phyloP scores from a whole-genome alignment of 2,888 invertebrate genomes.

The Sesia bembeciformis region DNA sequence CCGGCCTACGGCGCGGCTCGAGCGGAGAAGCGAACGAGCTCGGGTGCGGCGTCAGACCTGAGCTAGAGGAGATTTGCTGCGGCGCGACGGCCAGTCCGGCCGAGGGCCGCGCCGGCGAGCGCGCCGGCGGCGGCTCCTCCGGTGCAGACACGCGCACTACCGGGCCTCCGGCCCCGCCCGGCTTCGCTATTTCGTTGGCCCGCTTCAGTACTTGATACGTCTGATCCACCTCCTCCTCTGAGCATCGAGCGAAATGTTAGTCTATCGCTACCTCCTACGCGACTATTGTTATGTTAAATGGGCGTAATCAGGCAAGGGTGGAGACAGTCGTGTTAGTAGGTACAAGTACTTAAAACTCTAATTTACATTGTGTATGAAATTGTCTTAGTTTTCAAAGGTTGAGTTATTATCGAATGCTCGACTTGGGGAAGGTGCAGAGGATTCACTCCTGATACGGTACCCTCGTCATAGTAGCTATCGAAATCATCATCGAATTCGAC shows the following conservation, averaged over 20 bases:
- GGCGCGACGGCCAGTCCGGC: constrained; percentile 77
- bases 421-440: constrained; percentile 41
- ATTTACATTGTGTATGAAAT: neutral
- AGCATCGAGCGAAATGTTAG: constrained; percentile 57
- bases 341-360: neutral
- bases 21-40: constrained; percentile 55
- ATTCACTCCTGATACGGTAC: constrained; percentile 65
- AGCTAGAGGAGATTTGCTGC: constrained; percentile 79
- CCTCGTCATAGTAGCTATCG: constrained; percentile 66
- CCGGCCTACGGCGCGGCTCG: constrained; percentile 53
- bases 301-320: neutral
- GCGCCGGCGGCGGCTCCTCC: constrained; percentile 51
- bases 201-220: constrained; percentile 96
- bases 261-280: neutral
- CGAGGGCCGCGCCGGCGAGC: constrained; percentile 62
- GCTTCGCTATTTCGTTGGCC: constrained; percentile 89
- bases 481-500: constrained; percentile 69
- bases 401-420: constrained; percentile 23
- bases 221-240: constrained; percentile 87
- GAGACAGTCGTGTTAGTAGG: neutral
- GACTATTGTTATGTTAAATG: neutral
- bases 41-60: constrained; percentile 76
- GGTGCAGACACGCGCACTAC: constrained; percentile 62
- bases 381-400: neutral
- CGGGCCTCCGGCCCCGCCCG: constrained; percentile 66